phyloP scores from a whole-genome alignment of 2,888 invertebrate genomes.

The Macaria notata region DNA sequence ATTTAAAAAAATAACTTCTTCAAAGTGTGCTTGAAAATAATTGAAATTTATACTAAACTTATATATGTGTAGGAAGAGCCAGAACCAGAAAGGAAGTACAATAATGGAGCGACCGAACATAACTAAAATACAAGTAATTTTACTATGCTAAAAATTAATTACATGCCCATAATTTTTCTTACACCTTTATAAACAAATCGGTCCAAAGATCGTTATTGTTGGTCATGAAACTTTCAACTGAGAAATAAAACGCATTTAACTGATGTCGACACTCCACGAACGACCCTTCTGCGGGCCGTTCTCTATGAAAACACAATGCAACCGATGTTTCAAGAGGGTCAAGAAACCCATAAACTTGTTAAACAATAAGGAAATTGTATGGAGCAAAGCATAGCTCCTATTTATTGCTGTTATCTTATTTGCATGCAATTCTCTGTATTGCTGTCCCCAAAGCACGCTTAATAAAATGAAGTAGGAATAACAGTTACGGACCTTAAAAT shows the following conservation, averaged over 20 bases:
- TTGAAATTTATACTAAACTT: no score
- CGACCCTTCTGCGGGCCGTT: conserved; percentile 4
- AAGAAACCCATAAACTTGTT: conserved; percentile 55
- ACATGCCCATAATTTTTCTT: no score
- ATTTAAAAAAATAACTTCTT: not conserved
- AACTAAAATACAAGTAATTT: no score
- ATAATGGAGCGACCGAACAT: no score
- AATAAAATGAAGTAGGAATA: conserved; percentile 38
- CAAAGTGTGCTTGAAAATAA: no score
- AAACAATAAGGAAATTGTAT: conserved; percentile 55
- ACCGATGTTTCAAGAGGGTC: conserved; percentile 38
- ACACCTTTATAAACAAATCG: no score
- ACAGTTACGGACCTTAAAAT: conserved; percentile 5
- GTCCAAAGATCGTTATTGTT: no score
- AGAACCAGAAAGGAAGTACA: no score
- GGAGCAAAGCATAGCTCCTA: conserved; percentile 56
- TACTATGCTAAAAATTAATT: no score
- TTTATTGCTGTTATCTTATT: conserved; percentile 78
- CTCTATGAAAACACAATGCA: conserved; percentile 19
- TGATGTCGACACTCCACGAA: conserved; percentile 5
- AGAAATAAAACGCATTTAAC: no score
- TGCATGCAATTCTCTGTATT: conserved; percentile 79
- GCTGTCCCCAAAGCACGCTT: conserved; percentile 52
- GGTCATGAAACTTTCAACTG: no score
- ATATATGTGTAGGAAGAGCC: no score